These are phyloP conservation scores for Plectus sambesii DNA, from an alignment of 1,140 invertebrate genomes.

Conservation along the genomic window DNA sequence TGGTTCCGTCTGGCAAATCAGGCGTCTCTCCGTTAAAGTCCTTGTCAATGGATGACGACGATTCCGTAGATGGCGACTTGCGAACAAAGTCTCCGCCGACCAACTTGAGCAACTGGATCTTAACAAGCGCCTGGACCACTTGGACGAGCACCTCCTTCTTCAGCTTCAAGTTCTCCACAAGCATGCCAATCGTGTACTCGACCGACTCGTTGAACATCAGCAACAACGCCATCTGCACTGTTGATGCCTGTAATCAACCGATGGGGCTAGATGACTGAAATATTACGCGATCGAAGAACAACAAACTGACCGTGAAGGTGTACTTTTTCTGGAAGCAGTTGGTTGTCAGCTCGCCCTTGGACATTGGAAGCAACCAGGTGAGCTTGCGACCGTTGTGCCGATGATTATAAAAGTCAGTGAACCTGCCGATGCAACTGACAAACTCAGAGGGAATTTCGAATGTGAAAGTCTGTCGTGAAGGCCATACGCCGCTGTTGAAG, in stretches of 20 bases:
- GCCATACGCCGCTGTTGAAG: slow-evolving; percentile 91
- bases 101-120: slow-evolving; percentile 66
- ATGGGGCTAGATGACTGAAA: slow-evolving; percentile 8
- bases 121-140: slow-evolving; percentile 57
- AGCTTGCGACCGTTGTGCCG: slow-evolving; percentile 92
- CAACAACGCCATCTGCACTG: slow-evolving; percentile 96
- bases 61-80: slow-evolving; percentile 39
- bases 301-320: slow-evolving; percentile 50
- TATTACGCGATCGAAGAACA: too few relatives aligned
- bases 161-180: slow-evolving; percentile 75
- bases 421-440: slow-evolving; percentile 81
- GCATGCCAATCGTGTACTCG: slow-evolving; percentile 69
- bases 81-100: background rate
- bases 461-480: slow-evolving; percentile 77
- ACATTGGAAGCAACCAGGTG: slow-evolving; percentile 95
- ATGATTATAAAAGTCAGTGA: slow-evolving; percentile 84
- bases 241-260: slow-evolving; percentile 86
- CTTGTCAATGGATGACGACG: too few relatives aligned
- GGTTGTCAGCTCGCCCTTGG: slow-evolving; percentile 88
- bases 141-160: slow-evolving; percentile 59
- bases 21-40: too few relatives aligned
- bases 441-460: slow-evolving; percentile 53
- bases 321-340: slow-evolving; percentile 71
- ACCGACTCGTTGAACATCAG: slow-evolving; percentile 82
- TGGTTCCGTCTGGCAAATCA: too few relatives aligned